A percentile compares a stretch with the other conserved stretches of the same genome.
Evolutionary conservation across 2,888 invertebrate genomes (phyloP).

Genomic region (Orthosia gracilis): DNA sequence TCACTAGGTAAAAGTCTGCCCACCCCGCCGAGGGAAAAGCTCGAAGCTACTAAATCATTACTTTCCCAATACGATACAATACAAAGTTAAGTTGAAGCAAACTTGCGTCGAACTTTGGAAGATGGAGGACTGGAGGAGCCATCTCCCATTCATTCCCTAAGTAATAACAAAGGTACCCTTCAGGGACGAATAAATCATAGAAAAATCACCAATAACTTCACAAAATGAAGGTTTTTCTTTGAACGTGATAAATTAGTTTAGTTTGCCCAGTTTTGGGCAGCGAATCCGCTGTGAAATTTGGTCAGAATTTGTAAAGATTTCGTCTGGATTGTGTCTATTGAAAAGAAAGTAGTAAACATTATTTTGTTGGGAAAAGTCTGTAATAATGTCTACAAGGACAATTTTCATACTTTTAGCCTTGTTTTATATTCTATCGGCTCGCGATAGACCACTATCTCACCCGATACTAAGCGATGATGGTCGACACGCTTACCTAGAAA

Average conservation of each 20-base stretch:
- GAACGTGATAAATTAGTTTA: conserved; percentile 53
- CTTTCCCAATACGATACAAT: conserved; percentile 59
- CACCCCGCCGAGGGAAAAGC: conserved; percentile 25
- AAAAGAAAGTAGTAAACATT: neutral
- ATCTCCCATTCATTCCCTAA: conserved; percentile 60
- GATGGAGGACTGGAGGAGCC: conserved; percentile 30
- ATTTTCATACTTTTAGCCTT: too few species aligned
- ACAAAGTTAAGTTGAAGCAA: conserved; percentile 54
- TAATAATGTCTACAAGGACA: neutral
- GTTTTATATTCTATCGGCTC: too few species aligned
- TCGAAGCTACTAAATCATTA: conserved; percentile 56
- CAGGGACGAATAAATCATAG: conserved; percentile 67
- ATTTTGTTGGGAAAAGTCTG: neutral
- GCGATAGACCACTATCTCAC: too few species aligned
- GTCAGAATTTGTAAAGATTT: conserved; percentile 16
- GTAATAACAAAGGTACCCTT: conserved; percentile 52
- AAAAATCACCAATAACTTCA: conserved; percentile 65
- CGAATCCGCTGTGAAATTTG: conserved; percentile 5
- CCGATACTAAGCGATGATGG: too few species aligned
- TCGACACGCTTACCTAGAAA: too few species aligned
- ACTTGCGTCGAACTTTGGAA: conserved; percentile 51
- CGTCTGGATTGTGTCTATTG: conserved; percentile 12
- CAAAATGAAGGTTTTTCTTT: conserved; percentile 41
- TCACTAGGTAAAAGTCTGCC: conserved; percentile 5
- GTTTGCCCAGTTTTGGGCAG: conserved; percentile 45